Percentiles rank a stretch among this genome's conserved stretches.
phyloP scores from a whole-genome alignment of 1,140 invertebrate genomes.

The Hyles vespertilio region DNA sequence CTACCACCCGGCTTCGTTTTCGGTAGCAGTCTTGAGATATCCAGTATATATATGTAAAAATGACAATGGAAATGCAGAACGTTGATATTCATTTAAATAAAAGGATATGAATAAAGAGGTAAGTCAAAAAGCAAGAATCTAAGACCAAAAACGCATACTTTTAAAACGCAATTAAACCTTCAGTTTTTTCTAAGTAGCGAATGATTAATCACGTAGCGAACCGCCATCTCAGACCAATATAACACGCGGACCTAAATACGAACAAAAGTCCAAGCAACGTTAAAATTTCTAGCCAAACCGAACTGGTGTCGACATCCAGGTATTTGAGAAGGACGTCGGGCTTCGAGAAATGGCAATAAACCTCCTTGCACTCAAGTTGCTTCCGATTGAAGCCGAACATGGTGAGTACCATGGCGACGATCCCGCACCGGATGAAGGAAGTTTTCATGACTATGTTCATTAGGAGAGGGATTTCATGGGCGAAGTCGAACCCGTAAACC shows the following conservation, averaged over 20 bases:
- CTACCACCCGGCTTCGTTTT: no score
- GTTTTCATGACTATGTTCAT: slow-evolving; percentile 79
- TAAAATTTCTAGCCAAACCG: slow-evolving; percentile 74
- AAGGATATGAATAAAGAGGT: no score
- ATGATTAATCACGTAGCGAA: slow-evolving; percentile 69
- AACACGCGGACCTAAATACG: slow-evolving; percentile 74
- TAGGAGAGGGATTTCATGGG: slow-evolving; percentile 74
- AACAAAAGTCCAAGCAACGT: slow-evolving; percentile 73
- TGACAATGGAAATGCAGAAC: no score
- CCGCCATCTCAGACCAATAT: slow-evolving; percentile 73
- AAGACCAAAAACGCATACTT: no score
- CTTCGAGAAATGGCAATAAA: slow-evolving; percentile 79
- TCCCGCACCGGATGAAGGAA: slow-evolving; percentile 79
- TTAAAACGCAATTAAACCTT: no score
- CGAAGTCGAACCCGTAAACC: slow-evolving; percentile 82
- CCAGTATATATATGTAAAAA: no score
- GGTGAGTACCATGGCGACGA: slow-evolving; percentile 77
- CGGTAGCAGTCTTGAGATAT: no score
- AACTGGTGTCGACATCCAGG: slow-evolving; percentile 74
- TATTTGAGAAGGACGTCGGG: slow-evolving; percentile 77
- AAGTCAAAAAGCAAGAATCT: no score
- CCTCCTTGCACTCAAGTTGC: slow-evolving; percentile 76
- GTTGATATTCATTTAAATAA: no score
- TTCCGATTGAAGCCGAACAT: slow-evolving; percentile 78
- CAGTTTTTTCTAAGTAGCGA: not conserved